Conservation (phyloP, 2,113 vertebrate species). For the Urocolius indicus region DNA sequence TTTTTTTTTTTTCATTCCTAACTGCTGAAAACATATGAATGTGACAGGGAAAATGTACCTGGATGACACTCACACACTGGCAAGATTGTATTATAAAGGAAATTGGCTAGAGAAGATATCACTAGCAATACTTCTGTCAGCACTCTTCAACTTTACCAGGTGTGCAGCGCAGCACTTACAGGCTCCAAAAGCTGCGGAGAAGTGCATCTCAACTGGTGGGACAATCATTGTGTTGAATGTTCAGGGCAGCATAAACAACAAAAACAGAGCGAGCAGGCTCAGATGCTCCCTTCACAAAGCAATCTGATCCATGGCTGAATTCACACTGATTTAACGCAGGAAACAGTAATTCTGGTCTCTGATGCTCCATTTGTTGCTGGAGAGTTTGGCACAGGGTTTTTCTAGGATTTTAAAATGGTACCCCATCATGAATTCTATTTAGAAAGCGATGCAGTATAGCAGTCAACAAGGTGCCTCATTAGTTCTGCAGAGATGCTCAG, state of each 20-base stretch:
- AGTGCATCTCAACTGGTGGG: background rate
- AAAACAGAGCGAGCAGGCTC: background rate
- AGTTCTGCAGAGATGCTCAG: slow-evolving; percentile 14
- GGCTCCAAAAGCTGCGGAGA: background rate
- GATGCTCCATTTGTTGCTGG: background rate
- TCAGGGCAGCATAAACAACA: background rate
- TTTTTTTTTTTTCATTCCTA: background rate
- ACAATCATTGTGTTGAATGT: background rate
- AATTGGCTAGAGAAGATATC: background rate
- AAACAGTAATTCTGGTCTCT: background rate
- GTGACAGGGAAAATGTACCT: background rate
- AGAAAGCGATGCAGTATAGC: background rate
- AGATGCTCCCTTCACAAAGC: background rate
- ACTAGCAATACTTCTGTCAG: background rate
- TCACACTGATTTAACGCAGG: background rate
- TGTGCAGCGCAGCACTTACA: background rate
- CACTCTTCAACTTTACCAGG: background rate
- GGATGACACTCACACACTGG: background rate
- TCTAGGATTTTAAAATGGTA: background rate
- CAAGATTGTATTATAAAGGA: background rate
- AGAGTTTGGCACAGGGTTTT: background rate
- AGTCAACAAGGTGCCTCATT: slow-evolving; percentile 40
- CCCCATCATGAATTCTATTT: background rate
- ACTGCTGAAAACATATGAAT: background rate
- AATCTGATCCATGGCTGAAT: background rate